phyloP scores from a whole-genome alignment of 2,888 invertebrate species.

The Cordilura impudica region DNA sequence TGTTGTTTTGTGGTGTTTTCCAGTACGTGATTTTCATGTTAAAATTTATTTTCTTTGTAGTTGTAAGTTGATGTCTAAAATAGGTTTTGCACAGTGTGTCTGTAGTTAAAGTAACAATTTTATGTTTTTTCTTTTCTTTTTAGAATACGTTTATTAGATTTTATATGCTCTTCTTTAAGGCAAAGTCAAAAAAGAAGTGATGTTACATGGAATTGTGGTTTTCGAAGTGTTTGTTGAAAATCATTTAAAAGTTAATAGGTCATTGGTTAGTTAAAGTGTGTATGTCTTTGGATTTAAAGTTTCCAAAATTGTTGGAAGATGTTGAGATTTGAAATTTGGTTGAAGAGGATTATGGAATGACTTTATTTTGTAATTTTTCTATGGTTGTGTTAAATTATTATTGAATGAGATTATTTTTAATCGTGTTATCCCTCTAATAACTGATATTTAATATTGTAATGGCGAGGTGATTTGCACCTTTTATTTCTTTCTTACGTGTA shows the following conservation, averaged over 20 bases:
- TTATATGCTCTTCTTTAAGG: neutral
- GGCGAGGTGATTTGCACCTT: too few relatives aligned
- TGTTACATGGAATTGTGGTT: neutral
- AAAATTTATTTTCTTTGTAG: constrained; percentile 32
- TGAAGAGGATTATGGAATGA: too few relatives aligned
- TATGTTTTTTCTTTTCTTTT: constrained; percentile 1
- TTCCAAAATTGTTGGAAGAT: too few relatives aligned
- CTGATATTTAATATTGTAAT: too few relatives aligned
- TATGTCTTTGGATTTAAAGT: too few relatives aligned
- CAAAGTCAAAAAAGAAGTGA: constrained; percentile 10
- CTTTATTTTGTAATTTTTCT: too few relatives aligned
- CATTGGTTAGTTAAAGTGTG: too few relatives aligned
- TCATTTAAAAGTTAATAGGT: neutral
- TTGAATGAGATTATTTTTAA: too few relatives aligned
- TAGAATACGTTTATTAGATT: neutral
- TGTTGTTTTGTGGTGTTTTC: constrained; percentile 53
- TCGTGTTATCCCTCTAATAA: too few relatives aligned
- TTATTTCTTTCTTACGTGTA: too few relatives aligned
- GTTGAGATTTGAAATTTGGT: too few relatives aligned
- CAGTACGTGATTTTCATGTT: constrained; percentile 56
- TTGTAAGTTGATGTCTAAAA: constrained; percentile 42
- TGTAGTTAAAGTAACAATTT: constrained; percentile 40
- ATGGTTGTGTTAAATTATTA: too few relatives aligned
- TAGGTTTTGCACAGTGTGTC: constrained; percentile 32
- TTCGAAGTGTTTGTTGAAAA: neutral